phyloP scores from a whole-genome alignment of 2,797 vertebrate species.

The Fratercula arctica region DNA sequence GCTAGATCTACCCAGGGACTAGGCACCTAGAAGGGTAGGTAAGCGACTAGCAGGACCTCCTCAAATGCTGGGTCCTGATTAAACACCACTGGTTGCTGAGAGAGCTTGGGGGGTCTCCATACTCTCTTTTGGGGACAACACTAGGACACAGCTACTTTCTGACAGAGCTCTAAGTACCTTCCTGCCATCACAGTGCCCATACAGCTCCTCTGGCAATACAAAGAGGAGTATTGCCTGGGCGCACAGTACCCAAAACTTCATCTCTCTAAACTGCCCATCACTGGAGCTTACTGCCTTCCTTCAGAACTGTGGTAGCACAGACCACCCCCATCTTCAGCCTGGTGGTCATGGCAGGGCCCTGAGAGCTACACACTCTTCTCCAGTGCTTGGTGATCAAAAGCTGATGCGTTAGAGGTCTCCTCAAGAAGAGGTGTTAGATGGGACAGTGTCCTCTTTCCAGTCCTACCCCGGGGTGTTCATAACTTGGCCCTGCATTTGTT shows the following conservation, averaged over 20 bases:
- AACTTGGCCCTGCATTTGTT: not conserved
- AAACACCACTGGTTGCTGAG: not conserved
- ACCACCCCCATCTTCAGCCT: not conserved
- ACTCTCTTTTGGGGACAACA: not conserved
- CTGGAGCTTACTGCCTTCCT: not conserved
- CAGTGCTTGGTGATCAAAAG: not conserved
- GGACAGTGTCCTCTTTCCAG: not conserved
- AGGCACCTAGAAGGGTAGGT: not conserved
- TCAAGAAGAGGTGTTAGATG: not conserved
- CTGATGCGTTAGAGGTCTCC: not conserved
- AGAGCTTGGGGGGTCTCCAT: not conserved
- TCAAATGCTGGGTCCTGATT: not conserved
- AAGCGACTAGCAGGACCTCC: not conserved
- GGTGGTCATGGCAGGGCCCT: not conserved
- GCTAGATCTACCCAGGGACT: not conserved
- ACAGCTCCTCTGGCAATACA: not conserved
- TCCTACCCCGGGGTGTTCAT: rapidly evolving
- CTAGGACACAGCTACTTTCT: not conserved
- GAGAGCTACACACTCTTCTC: not conserved
- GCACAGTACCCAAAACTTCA: not conserved
- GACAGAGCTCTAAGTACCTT: not conserved
- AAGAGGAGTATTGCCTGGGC: not conserved
- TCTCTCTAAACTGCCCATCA: not conserved
- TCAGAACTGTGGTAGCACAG: not conserved
- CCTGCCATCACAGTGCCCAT: not conserved